A percentile compares a stretch with the other conserved stretches of the same genome.
These are phyloP conservation scores for Paraplagusia blochii DNA, from an alignment of 2,113 vertebrate genomes.

Conservation along the genomic window DNA sequence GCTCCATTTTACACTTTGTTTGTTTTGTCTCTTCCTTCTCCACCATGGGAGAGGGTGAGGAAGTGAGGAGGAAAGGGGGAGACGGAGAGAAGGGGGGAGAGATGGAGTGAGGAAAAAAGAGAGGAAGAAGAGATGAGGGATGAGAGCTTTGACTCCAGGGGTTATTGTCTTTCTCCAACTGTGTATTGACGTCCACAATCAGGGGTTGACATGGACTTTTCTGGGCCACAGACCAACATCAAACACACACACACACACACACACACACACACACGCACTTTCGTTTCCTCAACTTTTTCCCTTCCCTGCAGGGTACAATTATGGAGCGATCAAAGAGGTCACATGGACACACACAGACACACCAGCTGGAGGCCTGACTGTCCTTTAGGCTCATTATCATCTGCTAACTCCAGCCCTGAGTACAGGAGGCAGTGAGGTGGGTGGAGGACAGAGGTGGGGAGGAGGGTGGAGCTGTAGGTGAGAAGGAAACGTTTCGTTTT, in stretches of 20 bases:
- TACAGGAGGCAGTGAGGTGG: no score
- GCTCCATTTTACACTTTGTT: slow-evolving; percentile 6
- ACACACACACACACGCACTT: slow-evolving; percentile 7
- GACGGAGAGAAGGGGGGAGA: slow-evolving; percentile 18
- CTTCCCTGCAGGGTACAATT: slow-evolving; percentile 17
- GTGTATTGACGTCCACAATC: slow-evolving; percentile 56
- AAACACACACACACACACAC: slow-evolving; percentile 7
- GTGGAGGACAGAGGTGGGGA: no score
- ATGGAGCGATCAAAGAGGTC: slow-evolving; percentile 14
- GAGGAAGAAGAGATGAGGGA: slow-evolving; percentile 27
- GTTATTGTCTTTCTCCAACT: slow-evolving; percentile 63
- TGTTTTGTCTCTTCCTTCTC: slow-evolving; percentile 27
- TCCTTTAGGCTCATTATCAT: no score
- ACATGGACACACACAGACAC: slow-evolving; percentile 1
- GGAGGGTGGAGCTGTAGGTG: no score
- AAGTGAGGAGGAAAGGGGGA: neutral
- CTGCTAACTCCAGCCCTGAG: no score
- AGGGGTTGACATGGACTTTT: slow-evolving; percentile 15
- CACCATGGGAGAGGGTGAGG: slow-evolving; percentile 1
- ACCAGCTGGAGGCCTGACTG: slow-evolving; percentile 31
- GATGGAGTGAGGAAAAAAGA: slow-evolving; percentile 20
- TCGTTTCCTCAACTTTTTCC: no score
- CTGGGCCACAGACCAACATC: slow-evolving; percentile 20
- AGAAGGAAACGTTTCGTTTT: no score
- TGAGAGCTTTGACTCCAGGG: slow-evolving; percentile 57